Evolutionary conservation across 2,797 vertebrate genomes (phyloP).

Genomic region (Malurus splendens): DNA sequence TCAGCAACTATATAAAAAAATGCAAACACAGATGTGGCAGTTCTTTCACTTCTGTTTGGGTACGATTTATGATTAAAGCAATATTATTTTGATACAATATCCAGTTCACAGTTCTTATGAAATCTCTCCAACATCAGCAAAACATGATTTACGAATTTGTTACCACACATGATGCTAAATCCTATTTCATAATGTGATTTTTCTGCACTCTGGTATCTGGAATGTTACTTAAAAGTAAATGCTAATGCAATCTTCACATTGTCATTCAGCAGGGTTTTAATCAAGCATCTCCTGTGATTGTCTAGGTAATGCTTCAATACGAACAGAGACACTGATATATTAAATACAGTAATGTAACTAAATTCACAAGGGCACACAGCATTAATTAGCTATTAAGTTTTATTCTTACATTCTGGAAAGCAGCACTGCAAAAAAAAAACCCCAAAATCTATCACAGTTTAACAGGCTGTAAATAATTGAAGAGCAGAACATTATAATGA

Average conservation of each 20-base stretch:
- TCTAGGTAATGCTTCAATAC: background rate
- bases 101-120: background rate
- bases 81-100: background rate
- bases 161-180: background rate
- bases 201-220: background rate
- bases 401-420: background rate
- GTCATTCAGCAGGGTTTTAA: background rate
- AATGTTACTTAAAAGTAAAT: background rate
- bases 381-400: slow-evolving; percentile 19
- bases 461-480: background rate
- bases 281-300: background rate
- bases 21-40: background rate
- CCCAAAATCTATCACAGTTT: background rate
- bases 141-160: background rate
- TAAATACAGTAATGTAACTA: slow-evolving; percentile 7
- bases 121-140: background rate
- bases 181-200: background rate
- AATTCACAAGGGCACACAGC: background rate
- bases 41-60: background rate
- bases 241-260: background rate
- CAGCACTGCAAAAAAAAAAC: background rate
- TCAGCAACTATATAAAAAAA: background rate
- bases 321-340: background rate
- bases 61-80: background rate
- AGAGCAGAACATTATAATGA: background rate